Percentiles rank a stretch among this genome's conserved stretches.
Evolutionary conservation across 1,140 invertebrate genomes (phyloP).

Genomic region (Rhagoletis pomonella): DNA sequence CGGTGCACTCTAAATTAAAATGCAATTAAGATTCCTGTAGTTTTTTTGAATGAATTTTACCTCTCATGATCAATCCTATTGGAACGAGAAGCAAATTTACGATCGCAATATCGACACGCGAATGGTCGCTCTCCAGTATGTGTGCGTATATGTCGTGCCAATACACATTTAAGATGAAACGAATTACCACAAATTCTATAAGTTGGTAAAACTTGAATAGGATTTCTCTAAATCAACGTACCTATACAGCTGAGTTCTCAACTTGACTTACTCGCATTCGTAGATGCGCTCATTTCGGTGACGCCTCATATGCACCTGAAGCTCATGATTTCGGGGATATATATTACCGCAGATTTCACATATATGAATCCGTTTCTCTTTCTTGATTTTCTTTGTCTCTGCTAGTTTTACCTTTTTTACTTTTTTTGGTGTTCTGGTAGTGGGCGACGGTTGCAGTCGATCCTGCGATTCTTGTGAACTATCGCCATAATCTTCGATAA

Average conservation of each 20-base stretch:
- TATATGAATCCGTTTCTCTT: constrained; percentile 60
- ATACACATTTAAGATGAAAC: constrained; percentile 71
- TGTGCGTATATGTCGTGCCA: constrained; percentile 70
- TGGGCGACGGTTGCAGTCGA: not conserved
- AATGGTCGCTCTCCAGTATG: constrained; percentile 77
- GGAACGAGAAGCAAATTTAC: constrained; percentile 80
- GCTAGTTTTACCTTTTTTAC: constrained; percentile 18
- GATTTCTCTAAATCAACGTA: too few relatives aligned
- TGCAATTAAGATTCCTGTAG: not conserved
- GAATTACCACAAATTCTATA: constrained; percentile 67
- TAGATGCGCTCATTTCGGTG: constrained; percentile 69
- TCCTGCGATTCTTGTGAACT: not conserved
- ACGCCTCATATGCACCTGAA: constrained; percentile 70
- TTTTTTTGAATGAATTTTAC: constrained; percentile 61
- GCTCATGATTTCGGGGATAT: constrained; percentile 67
- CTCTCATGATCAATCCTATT: constrained; percentile 78
- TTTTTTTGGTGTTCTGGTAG: constrained; percentile 12
- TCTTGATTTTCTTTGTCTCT: not conserved
- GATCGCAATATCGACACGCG: constrained; percentile 81
- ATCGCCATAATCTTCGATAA: not conserved
- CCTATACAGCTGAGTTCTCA: not conserved
- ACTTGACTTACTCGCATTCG: constrained; percentile 68
- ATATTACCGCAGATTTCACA: constrained; percentile 70
- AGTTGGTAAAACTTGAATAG: constrained; percentile 3
- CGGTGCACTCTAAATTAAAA: constrained; percentile 77